phyloP scores from a whole-genome alignment of 2,888 invertebrate species.

The Halictus quadricinctus region DNA sequence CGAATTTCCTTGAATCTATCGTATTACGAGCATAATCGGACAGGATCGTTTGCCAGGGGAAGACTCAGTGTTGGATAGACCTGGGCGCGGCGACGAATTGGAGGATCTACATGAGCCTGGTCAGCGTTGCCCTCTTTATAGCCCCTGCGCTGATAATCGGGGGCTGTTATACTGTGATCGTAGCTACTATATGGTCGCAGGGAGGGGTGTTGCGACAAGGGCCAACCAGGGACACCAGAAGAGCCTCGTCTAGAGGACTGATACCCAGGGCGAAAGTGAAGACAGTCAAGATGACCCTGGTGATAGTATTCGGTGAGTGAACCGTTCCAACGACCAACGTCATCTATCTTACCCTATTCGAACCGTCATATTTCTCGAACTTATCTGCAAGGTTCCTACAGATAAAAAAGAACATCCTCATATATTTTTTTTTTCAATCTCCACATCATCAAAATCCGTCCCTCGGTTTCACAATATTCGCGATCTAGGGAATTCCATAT shows the following conservation, averaged over 20 bases:
- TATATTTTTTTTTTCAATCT: neutral
- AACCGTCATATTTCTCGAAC: neutral
- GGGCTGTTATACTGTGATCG: constrained; percentile 95
- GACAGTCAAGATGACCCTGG: constrained; percentile 98
- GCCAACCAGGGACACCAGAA: constrained; percentile 85
- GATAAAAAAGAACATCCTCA: neutral
- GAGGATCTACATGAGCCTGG: constrained; percentile 94
- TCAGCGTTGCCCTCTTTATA: constrained; percentile 92
- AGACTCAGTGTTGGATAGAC: constrained; percentile 94
- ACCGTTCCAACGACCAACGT: neutral
- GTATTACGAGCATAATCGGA: constrained; percentile 39
- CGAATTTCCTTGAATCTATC: neutral
- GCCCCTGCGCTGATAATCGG: constrained; percentile 94
- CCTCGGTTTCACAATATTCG: neutral
- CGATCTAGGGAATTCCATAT: neutral
- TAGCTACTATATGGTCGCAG: constrained; percentile 94
- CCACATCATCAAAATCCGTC: neutral
- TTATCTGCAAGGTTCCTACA: neutral
- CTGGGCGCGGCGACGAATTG: constrained; percentile 89
- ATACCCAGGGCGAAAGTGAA: constrained; percentile 98
- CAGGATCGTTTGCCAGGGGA: constrained; percentile 71
- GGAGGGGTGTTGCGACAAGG: constrained; percentile 76
- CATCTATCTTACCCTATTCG: neutral
- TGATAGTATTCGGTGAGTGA: constrained; percentile 94
- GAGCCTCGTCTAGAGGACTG: constrained; percentile 95